A percentile compares a stretch with the other conserved stretches of the same genome.
These are phyloP conservation scores for Nycticorax nycticorax DNA, from an alignment of 2,113 vertebrate genomes.

Conservation along the genomic window DNA sequence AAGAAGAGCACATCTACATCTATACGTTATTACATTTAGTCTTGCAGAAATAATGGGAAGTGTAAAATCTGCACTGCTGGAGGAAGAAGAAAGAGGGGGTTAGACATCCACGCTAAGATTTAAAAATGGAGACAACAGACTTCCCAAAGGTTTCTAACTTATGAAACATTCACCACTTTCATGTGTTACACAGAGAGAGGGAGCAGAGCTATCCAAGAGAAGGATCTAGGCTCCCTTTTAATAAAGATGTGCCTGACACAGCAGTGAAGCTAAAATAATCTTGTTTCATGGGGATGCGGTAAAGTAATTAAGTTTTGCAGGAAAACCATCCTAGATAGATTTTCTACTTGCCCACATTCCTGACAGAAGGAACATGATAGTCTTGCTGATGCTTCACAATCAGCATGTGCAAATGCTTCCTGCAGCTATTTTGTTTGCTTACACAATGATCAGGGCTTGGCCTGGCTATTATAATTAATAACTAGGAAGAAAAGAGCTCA, in stretches of 20 bases:
- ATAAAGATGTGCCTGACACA: not conserved
- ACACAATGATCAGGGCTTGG: not conserved
- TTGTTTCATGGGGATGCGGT: not conserved
- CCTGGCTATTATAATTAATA: not conserved
- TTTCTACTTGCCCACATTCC: not conserved
- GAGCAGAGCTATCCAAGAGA: not conserved
- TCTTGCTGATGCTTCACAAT: not conserved
- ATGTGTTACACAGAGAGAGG: not conserved
- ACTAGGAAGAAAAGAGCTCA: not conserved
- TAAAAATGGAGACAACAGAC: not conserved
- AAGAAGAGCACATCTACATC: not conserved
- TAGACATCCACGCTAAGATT: not conserved
- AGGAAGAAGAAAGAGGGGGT: not conserved
- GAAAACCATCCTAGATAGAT: not conserved
- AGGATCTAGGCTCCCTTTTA: not conserved
- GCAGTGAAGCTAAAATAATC: not conserved
- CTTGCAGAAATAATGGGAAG: not conserved
- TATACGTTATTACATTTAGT: not conserved
- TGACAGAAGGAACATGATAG: not conserved
- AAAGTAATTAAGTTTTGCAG: not conserved
- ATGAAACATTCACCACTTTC: not conserved
- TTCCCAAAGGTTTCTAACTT: not conserved
- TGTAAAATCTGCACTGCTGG: not conserved
- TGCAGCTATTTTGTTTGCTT: not conserved
- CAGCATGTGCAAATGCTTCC: not conserved